Evolutionary conservation across 2,888 invertebrate species (phyloP), one percentile per base, ranked within the genome.

Genomic region (Ophioninae sp.): DNA sequence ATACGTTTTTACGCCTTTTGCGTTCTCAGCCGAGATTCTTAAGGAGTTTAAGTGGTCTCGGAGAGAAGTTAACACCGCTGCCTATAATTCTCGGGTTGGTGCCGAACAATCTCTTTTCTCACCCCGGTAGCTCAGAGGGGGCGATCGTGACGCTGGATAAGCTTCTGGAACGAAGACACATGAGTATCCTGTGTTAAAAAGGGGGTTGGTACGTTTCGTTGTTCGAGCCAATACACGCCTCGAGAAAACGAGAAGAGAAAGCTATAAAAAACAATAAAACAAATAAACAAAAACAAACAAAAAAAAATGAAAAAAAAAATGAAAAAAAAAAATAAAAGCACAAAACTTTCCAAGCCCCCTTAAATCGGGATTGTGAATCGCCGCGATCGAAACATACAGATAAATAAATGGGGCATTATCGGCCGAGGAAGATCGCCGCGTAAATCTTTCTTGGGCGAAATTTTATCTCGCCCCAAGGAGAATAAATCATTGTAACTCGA

Each of bases 391-490:
- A 82, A 78, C 69, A 79, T 67, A 61, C 44, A 86, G 86, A 86
- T 86, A 85, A 83, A 85, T 76, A 79, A 83, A 85, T 83, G 59
- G 72, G 80, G 71, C 83, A 76, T 77, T 86, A 86, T 86, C 86
- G 69, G 58, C 67, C 56, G 23, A 17, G 30, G 51, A 37, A 81
- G 77, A 86, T 86, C 86, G 68, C 37, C 58, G 63, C 74, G 76
- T 88, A 88, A 88, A 88, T 88, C 85, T 79, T 51, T 76, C 7
- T 17, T 9, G 58, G 9, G 65, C 41, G 64, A 82, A 82, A 81
- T 81, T 84, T 73, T 78, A 76, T 81, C 76, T 71, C 68, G 61
- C 6, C 13, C 51, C 10, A 10, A 30, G 20, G 51, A 23, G 56
- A 58, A 17, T 56, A 74, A 85, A 82, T 87, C 81, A 44, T 74